Base-by-base conservation (phyloP, 2,797 vertebrate genomes). In the Anguilla pacifica region DNA sequence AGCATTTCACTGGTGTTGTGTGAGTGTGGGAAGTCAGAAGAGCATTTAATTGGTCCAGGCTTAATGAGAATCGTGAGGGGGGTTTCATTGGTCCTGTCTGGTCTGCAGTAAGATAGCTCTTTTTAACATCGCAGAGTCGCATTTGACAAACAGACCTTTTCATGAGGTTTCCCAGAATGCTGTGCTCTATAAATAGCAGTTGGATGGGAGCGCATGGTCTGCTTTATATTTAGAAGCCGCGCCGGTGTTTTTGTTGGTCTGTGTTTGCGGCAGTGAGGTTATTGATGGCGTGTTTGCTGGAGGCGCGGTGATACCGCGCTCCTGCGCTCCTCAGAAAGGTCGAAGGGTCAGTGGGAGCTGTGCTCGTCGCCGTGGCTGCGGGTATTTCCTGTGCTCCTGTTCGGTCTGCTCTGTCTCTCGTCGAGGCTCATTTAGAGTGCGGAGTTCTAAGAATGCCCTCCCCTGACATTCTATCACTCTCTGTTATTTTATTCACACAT, bases 241-340 rank as follows among this genome's bases (percentile, higher is more conserved):
- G 39, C 17, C 46, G 7, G 79, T 51, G 46, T 82, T 82, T 82
- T 49, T 82, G 79, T 82, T 82, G 79, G 79, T 82, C 79, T 82
- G 39, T 25, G 43, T 81, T 46, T 81, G 17, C 22, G 25, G 77
- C 39, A 17, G 22, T 10, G 72, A 39, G 74, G 35, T 79, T 79
- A 79, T 79, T 79, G 74, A 79, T 79, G 74, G 74, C 10, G 43
- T 82, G 79, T 82, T 82, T 51, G 79, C 28, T 82, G 79, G 79
- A 82, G 46, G 46, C 46, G 22, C 79, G 28, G 22, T 82, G 46
- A 82, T 51, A 46, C 79, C 39, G 74, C 13, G 19, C 35, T 43
- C 35, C 74, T 43, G 74, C 13, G 39, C 74, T 77, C 25, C 35
- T 82, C 46, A 51, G 79, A 82, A 49, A 51, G 43, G 79, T 49